Percentiles rank a stretch among this genome's conserved stretches.
These are phyloP conservation scores for Myiothlypis coronata DNA, from an alignment of 2,797 vertebrate genomes.

Conservation along the genomic window DNA sequence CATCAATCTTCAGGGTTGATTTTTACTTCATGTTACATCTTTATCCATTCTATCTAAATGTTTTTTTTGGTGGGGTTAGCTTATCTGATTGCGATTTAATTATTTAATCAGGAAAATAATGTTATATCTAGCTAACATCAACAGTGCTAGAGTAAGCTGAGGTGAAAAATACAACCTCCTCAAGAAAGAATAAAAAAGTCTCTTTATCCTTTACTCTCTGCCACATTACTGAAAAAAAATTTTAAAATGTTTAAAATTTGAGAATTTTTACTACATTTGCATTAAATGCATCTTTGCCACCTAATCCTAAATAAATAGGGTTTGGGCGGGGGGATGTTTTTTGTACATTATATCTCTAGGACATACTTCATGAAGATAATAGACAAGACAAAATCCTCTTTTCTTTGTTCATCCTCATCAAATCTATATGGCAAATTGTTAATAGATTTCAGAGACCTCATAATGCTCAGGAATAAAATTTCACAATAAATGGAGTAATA, in stretches of 20 bases:
- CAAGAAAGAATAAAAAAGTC: neutral
- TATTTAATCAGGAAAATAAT: neutral
- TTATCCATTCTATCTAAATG: neutral
- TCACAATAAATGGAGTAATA: neutral
- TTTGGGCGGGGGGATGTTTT: accelerated
- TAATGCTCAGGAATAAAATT: neutral
- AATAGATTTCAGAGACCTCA: neutral
- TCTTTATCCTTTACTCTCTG: neutral
- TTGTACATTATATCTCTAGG: neutral
- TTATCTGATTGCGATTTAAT: neutral
- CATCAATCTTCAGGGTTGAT: neutral
- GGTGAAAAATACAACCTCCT: neutral
- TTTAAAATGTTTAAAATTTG: neutral
- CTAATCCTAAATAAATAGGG: neutral
- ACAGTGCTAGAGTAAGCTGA: neutral
- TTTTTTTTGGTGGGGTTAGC: neutral
- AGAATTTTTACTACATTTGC: neutral
- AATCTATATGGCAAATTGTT: neutral
- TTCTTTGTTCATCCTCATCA: neutral
- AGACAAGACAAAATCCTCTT: neutral
- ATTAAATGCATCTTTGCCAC: neutral
- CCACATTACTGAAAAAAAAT: neutral
- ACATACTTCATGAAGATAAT: neutral
- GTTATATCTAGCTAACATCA: neutral
- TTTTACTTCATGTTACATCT: neutral